These are phyloP conservation scores for Centropus bengalensis DNA, from an alignment of 2,113 vertebrate genomes.

Conservation along the genomic window DNA sequence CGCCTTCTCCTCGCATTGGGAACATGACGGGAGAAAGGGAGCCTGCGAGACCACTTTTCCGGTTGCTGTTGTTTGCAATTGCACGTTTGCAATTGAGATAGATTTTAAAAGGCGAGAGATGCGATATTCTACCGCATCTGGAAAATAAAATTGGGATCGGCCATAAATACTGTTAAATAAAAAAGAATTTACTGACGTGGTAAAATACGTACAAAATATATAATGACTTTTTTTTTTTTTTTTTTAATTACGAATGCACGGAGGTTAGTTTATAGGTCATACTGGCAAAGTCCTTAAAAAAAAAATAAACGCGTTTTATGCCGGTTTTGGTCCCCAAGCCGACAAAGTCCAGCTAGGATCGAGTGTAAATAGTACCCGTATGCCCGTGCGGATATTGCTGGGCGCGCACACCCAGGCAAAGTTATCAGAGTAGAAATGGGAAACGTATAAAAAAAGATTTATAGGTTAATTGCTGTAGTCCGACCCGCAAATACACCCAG, in stretches of 20 bases:
- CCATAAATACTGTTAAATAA: background rate
- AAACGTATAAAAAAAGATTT: conserved; percentile 66
- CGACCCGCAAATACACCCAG: conserved; percentile 33
- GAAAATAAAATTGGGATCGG: background rate
- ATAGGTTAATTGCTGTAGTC: conserved; percentile 60
- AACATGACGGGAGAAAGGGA: background rate
- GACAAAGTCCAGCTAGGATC: background rate
- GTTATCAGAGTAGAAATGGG: conserved; percentile 39
- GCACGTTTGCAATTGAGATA: background rate
- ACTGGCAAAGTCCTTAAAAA: background rate
- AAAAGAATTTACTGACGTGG: background rate
- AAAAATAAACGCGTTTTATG: background rate
- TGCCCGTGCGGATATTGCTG: background rate
- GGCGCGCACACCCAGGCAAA: background rate
- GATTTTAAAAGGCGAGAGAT: background rate
- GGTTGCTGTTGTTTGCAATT: background rate
- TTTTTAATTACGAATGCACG: background rate
- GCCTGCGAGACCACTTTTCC: background rate
- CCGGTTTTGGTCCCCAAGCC: background rate
- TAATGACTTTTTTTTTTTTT: background rate
- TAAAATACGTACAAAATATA: background rate
- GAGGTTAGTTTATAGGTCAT: background rate
- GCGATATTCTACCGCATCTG: background rate
- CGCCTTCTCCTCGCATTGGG: background rate
- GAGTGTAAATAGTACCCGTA: background rate